Base-by-base conservation (phyloP, 1,140 invertebrate species). In the Bradysia coprophila region DNA sequence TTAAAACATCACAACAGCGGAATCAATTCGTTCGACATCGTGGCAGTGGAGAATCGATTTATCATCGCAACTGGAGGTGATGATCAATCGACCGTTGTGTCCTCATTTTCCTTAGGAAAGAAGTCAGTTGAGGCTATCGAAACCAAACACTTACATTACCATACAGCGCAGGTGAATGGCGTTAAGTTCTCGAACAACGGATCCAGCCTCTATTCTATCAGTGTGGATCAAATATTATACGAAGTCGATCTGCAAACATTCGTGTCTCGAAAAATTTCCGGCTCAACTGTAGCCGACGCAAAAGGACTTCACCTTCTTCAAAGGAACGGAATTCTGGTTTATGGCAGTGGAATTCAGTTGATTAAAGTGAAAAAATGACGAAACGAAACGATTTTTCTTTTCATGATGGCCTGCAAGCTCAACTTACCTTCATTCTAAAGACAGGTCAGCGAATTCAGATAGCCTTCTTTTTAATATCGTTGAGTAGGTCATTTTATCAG, bases 61-160 rank as follows among this genome's bases (percentile, higher is more conserved):
- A 49, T 54, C 37, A 22, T 59, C 2, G 21, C 57, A 6, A 51
- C 57, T 5, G 57, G 57, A 4, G 55, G 57, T 0, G 57, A 59
- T 42, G 57, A 59, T 43, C 55, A 59, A 41, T 44, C 38, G 3
- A 40, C 59, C 4, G 49, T 46, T 16, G 40, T 51, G 43, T 51
- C 53, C 21, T 28, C 18, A 33, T 15, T 38, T 15, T 13, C 5
- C 40, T 9, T 43, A 11, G 11, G 34, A 19, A 20, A 11, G 4
- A 38, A 38, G 13, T 4, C 15, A 16, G 21, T 20, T 19, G 18
- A 20, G 6, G 19, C 18, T 20, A 38, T 38, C 3, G 4, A 4
- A 4, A 38, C 21, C n/a, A n/a, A n/a, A n/a, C n/a, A n/a, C n/a
- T n/a, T n/a, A n/a, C n/a, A n/a, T 9, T 4, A 38, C 9, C 48